Conservation (phyloP, 2,113 vertebrate species). For the Pelodiscus sinensis region DNA sequence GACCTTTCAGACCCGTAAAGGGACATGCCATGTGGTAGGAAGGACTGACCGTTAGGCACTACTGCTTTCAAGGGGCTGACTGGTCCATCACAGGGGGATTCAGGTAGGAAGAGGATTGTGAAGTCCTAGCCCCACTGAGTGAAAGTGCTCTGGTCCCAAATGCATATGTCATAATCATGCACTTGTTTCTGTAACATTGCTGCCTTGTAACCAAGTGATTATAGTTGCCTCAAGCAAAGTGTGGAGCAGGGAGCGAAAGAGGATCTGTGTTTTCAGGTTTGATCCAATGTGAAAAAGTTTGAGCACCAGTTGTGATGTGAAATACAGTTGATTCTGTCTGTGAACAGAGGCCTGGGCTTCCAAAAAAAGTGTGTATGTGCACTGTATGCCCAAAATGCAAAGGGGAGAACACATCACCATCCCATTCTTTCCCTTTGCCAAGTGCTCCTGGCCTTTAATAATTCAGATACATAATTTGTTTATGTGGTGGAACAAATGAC, state of each 20-base stretch:
- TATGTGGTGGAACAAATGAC: too few species aligned
- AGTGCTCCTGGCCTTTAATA: not conserved
- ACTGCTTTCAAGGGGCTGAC: too few species aligned
- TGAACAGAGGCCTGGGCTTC: not conserved
- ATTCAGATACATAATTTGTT: not conserved
- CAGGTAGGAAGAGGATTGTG: not conserved
- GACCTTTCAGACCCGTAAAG: too few species aligned
- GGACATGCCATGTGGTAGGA: not conserved
- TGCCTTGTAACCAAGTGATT: not conserved
- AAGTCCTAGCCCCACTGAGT: rapidly evolving
- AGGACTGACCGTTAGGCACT: not conserved
- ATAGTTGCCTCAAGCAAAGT: not conserved
- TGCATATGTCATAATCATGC: not conserved
- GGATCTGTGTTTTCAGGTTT: not conserved
- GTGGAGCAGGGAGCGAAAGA: not conserved
- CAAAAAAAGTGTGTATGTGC: not conserved
- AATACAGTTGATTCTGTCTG: not conserved
- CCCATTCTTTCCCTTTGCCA: not conserved
- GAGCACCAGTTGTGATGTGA: not conserved
- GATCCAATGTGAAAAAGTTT: not conserved
- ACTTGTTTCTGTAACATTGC: not conserved
- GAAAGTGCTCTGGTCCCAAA: not conserved
- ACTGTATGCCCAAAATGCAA: not conserved
- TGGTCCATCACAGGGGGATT: too few species aligned
- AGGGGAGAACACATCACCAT: rapidly evolving